Evolutionary conservation across 2,797 vertebrate genomes (phyloP), one percentile per base, ranked within the genome.

Genomic region (Smutsia temminckii): DNA sequence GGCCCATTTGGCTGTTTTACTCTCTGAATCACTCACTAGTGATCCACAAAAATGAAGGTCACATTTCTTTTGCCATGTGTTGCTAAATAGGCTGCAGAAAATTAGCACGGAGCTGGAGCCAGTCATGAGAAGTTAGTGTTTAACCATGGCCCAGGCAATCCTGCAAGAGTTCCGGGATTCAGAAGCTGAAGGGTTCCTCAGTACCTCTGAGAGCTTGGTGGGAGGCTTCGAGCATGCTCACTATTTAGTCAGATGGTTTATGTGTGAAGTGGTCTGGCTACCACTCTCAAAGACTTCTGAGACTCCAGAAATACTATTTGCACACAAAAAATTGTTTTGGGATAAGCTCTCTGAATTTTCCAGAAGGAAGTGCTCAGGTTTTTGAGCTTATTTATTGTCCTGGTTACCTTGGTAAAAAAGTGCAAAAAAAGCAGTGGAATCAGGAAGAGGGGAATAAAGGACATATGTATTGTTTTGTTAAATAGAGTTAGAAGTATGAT

Each of bases 21-120:
- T 80, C 2, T 69, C 46, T 29, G 64, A 77, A 40, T 40, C 40
- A 40, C 34, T 75, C 4, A 18, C 63, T 83, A 61, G 72, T 92
- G 53, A 57, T 37, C n/a, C 68, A 53, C 20, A 34, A 63, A 63
- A 64, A 27, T 68, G 20, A 91, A 90, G 68, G 69, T 37, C 61
- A 34, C 37, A 53, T 74, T 86, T 87, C 66, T 87, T 78, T 85
- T 89, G 90, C 66, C 66, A 83, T 84, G 74, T 63, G 57, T 77
- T 93, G 85, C 71, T 92, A 84, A 93, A 37, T 91, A 88, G 72
- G 34, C 77, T 92, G 74, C 71, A 91, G 90, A 90, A 59, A 74
- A 66, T 88, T 29, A 79, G 72, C 85, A 21, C 55, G 57, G 74
- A 42, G 21, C 71, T 74, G 77, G 46, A 88, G 64, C 32, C 25